Evolutionary conservation across 1,140 invertebrate species (phyloP), one percentile per base, ranked within the genome.

Genomic region (Augochlora pura): DNA sequence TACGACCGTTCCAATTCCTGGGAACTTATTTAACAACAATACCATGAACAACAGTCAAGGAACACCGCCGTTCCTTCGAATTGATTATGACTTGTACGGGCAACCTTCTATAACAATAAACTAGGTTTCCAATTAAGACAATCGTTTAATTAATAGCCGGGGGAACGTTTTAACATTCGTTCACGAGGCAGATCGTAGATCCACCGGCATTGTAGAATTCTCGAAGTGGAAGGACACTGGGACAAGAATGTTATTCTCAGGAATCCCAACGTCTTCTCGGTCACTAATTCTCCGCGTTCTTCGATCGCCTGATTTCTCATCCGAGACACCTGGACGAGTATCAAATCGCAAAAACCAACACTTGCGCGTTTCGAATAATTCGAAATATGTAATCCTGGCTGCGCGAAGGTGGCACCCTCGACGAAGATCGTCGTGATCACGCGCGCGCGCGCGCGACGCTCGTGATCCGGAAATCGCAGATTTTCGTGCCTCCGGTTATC

Each of bases 101-200:
- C 49, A 52, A 18, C 49, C 49, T 52, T 52, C 27, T 54, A 57
- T n/a, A 57, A 5, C 25, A 18, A 57, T 57, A 4, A 14, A 57
- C 38, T 57, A 32, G 21, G 21, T n/a, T 69, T 54, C 49, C 49
- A 38, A 69, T 69, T 38, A 38, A 57, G 38, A 69, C 49, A 38
- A 69, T 38, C 18, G 21, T 69, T 69, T 42, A 27, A 46, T 42
- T 42, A 46, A n/a, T 9, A 25, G 39, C 1, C 14, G 21, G 5
- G n/a, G 14, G 21, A 60, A 1, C 39, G n/a, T 21, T 12, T 18
- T 27, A 10, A 14, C 9, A 2, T 23, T 25, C 27, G 39, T 71
- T 71, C 23, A 8, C 27, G 8, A 10, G 8, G 60, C 4, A 7
- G 16, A 9, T 21, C 5, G 39, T 23, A 25, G 18, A 66, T 65